Conservation (phyloP, 53 echinoderm and acorn worm genomes). For the Holothuria scabra region DNA sequence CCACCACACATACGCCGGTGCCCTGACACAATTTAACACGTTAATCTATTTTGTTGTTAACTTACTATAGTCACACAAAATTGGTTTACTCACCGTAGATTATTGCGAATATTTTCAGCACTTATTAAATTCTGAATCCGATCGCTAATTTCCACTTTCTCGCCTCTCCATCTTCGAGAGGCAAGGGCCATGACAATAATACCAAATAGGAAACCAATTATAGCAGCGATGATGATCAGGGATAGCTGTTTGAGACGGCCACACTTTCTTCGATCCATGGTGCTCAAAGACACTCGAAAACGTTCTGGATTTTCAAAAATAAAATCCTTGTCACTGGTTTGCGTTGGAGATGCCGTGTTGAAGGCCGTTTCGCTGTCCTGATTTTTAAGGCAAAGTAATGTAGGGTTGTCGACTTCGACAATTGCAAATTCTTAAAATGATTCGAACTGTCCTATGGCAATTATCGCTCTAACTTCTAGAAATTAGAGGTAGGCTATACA, state of each 20-base stretch:
- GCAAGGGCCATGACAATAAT: conserved; percentile 14
- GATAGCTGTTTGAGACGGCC: not conserved
- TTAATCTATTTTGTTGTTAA: not conserved
- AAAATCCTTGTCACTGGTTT: no score
- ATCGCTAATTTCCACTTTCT: not conserved
- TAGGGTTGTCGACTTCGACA: no score
- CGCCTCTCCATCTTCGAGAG: not conserved
- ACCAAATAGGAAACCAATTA: conserved; percentile 30
- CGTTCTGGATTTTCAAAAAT: no score
- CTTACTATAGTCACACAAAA: not conserved
- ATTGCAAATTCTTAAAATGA: no score
- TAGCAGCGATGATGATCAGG: not conserved
- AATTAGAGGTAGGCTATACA: no score
- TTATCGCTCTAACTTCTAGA: no score
- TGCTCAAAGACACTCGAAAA: not conserved
- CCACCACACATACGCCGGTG: no score
- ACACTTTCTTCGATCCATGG: conserved; percentile 12
- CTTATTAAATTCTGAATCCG: conserved; percentile 35
- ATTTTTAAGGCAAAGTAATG: no score
- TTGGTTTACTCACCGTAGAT: conserved; percentile 35
- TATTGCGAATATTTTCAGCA: conserved; percentile 35
- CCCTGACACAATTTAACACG: no score
- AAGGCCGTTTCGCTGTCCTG: no score
- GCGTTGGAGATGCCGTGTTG: no score
- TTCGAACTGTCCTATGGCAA: no score